Base-by-base conservation (phyloP, 2,113 vertebrate species). In the Fulmarus glacialis region DNA sequence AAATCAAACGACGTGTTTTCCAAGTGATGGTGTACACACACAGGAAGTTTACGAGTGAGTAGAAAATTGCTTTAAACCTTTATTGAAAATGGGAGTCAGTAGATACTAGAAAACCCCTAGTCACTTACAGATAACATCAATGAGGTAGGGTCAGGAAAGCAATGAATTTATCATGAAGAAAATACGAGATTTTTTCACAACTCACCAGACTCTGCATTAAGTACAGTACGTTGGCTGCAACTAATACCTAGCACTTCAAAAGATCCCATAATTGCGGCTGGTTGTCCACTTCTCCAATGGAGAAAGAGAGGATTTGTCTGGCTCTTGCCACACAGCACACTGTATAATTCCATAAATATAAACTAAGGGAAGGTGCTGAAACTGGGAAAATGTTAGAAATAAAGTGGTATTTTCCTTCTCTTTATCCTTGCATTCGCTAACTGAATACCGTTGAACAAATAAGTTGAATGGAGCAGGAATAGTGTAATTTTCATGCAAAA, bases 401-500 rank as follows among this genome's bases (percentile, higher is more conserved):
- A 48, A 72, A 87, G 78, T 47, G 40, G 19, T 75, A 9, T 97
- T 97, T 89, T 79, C 64, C 50, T 78, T 93, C 16, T 81, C 11
- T 42, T 80, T 90, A 72, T 73, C 43, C 13, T 86, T 85, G 27
- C 11, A 45, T 84, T 91, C 8, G 1, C 43, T 91, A 27, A 66
- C 36, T 86, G 63, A 89, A 66, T 86, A 24, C 34, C 58, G 32
- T 73, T 77, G 50, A 79, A 67, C 36, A 80, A 90, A 17, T 82
- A 70, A 77, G 29, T 80, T 95, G 53, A 82, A 15, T 86, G 66
- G 78, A 93, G 74, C 60, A 75, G 58, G 71, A 82, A 58, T 23
- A 70, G 55, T 62, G 71, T 83, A 19, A 81, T 92, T 96, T 96
- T 80, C 75, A 83, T 95, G 89, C 67, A 87, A 90, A 92, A 53